These are phyloP conservation scores for Helarctos malayanus DNA, from an alignment of 2,797 vertebrate species.

Conservation along the genomic window DNA sequence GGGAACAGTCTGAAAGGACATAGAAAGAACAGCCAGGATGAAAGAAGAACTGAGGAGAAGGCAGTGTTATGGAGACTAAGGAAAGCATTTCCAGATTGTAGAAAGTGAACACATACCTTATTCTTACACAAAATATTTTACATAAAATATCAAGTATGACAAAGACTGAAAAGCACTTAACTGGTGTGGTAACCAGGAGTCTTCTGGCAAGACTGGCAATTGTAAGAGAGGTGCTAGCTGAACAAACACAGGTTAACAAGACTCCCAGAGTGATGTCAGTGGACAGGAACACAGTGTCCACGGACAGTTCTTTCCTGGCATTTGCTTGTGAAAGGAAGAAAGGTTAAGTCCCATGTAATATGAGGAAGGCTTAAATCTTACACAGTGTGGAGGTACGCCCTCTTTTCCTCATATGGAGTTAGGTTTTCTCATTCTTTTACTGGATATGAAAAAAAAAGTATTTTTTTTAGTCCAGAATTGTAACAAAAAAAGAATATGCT, in stretches of 20 bases:
- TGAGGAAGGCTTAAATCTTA: not conserved
- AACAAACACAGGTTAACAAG: not conserved
- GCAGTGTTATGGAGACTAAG: not conserved
- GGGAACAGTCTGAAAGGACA: not conserved
- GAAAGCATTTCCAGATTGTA: not conserved
- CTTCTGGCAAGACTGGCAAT: not conserved
- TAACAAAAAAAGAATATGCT: not conserved
- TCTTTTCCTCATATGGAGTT: not conserved
- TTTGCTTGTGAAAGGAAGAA: not conserved
- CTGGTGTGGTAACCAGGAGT: not conserved
- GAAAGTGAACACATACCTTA: not conserved
- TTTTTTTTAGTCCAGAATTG: not conserved
- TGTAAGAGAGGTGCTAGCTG: not conserved
- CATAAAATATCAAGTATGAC: not conserved
- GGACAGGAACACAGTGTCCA: not conserved
- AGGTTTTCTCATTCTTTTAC: not conserved
- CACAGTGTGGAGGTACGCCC: not conserved
- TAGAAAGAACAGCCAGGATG: not conserved
- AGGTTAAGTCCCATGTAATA: not conserved
- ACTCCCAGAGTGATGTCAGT: not conserved
- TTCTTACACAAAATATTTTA: not conserved
- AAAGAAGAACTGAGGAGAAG: not conserved
- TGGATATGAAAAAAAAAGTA: not conserved
- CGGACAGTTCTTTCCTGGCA: not conserved
- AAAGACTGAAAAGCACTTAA: not conserved